phyloP scores from a whole-genome alignment of 2,888 invertebrate species.

The Alentia gelatinosa region DNA sequence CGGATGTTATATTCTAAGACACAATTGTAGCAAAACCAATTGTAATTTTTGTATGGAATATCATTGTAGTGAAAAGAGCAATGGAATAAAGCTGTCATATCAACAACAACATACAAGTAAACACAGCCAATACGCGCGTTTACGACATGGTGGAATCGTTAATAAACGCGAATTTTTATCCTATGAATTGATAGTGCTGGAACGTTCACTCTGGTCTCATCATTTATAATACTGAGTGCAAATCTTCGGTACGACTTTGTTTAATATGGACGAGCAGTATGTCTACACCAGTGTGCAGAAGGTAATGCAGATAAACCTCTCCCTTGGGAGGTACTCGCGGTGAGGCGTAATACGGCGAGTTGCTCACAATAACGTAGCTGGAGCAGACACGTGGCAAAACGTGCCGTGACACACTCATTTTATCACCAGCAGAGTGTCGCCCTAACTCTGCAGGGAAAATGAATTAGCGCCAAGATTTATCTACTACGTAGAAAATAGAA shows the following conservation, averaged over 20 bases:
- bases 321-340: background rate
- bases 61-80: too few relatives aligned
- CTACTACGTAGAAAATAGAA: background rate
- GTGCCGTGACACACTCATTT: background rate
- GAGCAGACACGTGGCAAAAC: background rate
- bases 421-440: background rate
- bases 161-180: too few relatives aligned
- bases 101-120: too few relatives aligned
- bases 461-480: background rate
- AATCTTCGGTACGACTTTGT: background rate
- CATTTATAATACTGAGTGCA: background rate
- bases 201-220: too few relatives aligned
- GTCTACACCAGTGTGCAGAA: background rate
- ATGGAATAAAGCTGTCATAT: too few relatives aligned
- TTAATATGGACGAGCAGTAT: background rate
- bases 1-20: too few relatives aligned
- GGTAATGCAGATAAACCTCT: background rate
- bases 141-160: too few relatives aligned
- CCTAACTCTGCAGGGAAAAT: background rate
- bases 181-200: too few relatives aligned
- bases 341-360: background rate
- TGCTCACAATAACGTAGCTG: background rate
- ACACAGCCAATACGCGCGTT: too few relatives aligned
- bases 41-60: too few relatives aligned
- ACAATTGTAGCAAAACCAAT: too few relatives aligned